Conservation (phyloP, 2,113 vertebrate species). For the Oncorhynchus masou region DNA sequence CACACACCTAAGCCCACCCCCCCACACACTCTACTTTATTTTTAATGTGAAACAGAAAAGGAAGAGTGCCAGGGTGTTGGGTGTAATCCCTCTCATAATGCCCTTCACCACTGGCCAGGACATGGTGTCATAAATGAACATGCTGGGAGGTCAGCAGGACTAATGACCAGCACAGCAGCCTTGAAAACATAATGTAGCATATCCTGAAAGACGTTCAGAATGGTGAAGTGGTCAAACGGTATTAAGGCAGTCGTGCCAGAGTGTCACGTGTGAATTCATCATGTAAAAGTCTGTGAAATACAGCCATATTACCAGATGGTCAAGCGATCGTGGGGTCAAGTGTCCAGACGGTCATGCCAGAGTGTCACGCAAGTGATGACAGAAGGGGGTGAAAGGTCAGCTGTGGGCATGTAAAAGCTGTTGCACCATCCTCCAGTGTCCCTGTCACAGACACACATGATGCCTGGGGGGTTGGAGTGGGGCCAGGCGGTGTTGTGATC, state of each 20-base stretch:
- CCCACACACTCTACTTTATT: conserved; percentile 2
- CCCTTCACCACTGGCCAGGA: conserved; percentile 44
- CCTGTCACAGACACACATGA: too few species aligned
- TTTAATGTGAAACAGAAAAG: not conserved
- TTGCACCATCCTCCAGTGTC: too few species aligned
- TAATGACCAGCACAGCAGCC: not conserved
- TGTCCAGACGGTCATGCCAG: too few species aligned
- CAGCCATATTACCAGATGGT: too few species aligned
- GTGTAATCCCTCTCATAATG: conserved; percentile 52
- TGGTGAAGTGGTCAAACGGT: not conserved
- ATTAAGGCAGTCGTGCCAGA: not conserved
- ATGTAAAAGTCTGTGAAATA: too few species aligned
- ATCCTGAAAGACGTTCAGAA: not conserved
- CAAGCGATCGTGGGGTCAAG: too few species aligned
- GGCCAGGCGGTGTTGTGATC: not conserved
- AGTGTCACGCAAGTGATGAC: too few species aligned
- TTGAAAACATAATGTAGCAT: not conserved
- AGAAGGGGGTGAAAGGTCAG: too few species aligned
- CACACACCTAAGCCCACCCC: not conserved
- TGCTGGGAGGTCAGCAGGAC: not conserved
- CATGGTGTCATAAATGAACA: conserved; percentile 55
- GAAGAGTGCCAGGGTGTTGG: conserved; percentile 26
- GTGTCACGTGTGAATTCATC: not conserved
- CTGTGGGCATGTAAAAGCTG: too few species aligned
- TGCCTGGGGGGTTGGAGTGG: too few species aligned